phyloP scores from a whole-genome alignment of 2,888 invertebrate species.

The Spodoptera picta region DNA sequence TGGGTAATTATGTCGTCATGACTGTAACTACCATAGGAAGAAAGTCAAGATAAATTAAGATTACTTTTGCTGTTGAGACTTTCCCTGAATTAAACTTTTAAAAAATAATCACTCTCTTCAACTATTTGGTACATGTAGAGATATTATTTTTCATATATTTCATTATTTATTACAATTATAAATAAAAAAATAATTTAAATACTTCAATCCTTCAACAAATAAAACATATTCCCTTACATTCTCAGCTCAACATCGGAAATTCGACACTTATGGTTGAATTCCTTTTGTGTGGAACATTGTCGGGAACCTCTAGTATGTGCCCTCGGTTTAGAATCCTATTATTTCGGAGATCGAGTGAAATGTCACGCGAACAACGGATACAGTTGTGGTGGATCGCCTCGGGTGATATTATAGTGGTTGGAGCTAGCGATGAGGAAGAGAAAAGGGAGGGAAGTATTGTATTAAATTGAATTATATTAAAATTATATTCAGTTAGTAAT shows the following conservation, averaged over 20 bases:
- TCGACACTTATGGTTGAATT: slow-evolving; percentile 29
- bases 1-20: too few species aligned
- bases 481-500: too few species aligned
- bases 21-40: too few species aligned
- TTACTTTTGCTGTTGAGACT: too few species aligned
- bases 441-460: not conserved
- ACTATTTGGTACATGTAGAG: too few species aligned
- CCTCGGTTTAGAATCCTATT: slow-evolving; percentile 54
- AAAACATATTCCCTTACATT: slow-evolving; percentile 20
- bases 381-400: slow-evolving; percentile 27
- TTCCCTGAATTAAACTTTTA: too few species aligned
- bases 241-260: slow-evolving; percentile 19
- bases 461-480: too few species aligned
- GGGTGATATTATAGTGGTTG: slow-evolving; percentile 15
- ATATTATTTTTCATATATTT: too few species aligned
- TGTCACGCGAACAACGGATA: slow-evolving; percentile 43
- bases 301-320: slow-evolving; percentile 34
- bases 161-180: too few species aligned
- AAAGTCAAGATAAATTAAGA: too few species aligned
- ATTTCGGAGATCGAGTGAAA: slow-evolving; percentile 56
- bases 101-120: too few species aligned
- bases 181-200: not conserved
- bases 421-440: not conserved
- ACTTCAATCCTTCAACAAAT: slow-evolving; percentile 8
- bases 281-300: slow-evolving; percentile 24